phyloP scores from a whole-genome alignment of 1,140 invertebrate species.

The Latrodectus geometricus region DNA sequence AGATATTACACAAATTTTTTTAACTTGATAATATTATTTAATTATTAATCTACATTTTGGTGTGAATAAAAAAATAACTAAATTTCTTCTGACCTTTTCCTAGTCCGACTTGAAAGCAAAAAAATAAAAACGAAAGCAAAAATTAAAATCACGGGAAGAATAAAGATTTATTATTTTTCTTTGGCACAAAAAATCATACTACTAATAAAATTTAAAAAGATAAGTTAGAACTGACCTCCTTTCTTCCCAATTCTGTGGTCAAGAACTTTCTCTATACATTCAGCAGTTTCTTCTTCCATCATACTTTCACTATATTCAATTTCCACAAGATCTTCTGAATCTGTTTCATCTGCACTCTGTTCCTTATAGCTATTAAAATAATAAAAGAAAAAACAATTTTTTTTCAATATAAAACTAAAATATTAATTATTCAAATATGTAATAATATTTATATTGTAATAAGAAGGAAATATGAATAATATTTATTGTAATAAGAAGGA shows the following conservation, averaged over 20 bases:
- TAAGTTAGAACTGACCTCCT: slow-evolving; percentile 69
- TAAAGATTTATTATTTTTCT: not conserved
- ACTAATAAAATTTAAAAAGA: not conserved
- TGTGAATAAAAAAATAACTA: slow-evolving; percentile 34
- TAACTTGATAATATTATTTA: no score
- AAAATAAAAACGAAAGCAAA: slow-evolving; percentile 40
- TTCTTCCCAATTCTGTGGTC: slow-evolving; percentile 85
- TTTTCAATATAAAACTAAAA: no score
- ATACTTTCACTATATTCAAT: slow-evolving; percentile 74
- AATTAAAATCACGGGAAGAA: not conserved
- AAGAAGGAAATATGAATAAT: no score
- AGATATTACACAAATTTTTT: no score
- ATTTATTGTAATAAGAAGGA: no score
- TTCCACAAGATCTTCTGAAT: slow-evolving; percentile 91
- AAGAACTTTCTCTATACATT: slow-evolving; percentile 94
- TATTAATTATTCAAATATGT: no score
- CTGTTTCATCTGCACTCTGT: slow-evolving; percentile 89
- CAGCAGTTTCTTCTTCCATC: slow-evolving; percentile 84
- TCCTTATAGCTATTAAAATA: slow-evolving; percentile 84
- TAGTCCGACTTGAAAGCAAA: slow-evolving; percentile 51
- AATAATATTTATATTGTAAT: no score
- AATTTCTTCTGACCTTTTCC: slow-evolving; percentile 60
- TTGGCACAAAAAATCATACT: not conserved
- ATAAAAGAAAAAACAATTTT: no score
- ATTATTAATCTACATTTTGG: no score